Base-by-base conservation (phyloP, 2,797 vertebrate genomes). In the Sebastes paucispinis region DNA sequence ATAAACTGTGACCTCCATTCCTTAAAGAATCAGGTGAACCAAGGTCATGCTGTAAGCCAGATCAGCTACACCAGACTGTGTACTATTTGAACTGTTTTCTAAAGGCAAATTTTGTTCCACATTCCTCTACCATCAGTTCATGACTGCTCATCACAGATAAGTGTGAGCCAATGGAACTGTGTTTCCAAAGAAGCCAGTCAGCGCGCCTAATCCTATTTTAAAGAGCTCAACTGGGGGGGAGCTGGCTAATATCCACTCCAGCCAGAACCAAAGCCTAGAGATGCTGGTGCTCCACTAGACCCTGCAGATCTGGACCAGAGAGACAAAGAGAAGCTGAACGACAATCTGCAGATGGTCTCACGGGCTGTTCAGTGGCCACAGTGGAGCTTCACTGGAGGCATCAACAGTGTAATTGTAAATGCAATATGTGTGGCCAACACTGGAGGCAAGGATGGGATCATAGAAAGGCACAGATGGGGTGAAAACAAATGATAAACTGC, bases 131-230 rank as follows among this genome's bases (percentile, higher is more conserved):
- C 89, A 90, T 85, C 87, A 87, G 63, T 86, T 92, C 85, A 87
- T 77, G 91, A 94, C 93, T 95, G 94, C 91, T 95, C 92, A 88
- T 92, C 89, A 90, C 83, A 84, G 94, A 96, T 96, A 95, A 95
- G 91, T 93, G 87, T 74, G 77, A 88, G 91, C 91, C 93, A 95
- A 92, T 91, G 86, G 76, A 92, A 87, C 83, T 85, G 79, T 75
- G 78, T 91, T 87, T 90, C 89, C 89, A 90, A 91, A 93, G 86
- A 86, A 94, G 91, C 92, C 92, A 94, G 88, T 93, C 88, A 94
- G 91, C 89, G 72, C 68, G 82, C 87, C 89, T 95, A 95, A 96
- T 96, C 95, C 95, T 87, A 86, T 96, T 95, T 94, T 92, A 93
- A 94, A 94, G 81, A 90, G 91, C 91, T 93, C 89, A 84, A 31